A percentile compares a stretch with the other conserved stretches of the same genome.
Evolutionary conservation across 1,140 invertebrate species (phyloP).

Genomic region (Bombus difficillimus): DNA sequence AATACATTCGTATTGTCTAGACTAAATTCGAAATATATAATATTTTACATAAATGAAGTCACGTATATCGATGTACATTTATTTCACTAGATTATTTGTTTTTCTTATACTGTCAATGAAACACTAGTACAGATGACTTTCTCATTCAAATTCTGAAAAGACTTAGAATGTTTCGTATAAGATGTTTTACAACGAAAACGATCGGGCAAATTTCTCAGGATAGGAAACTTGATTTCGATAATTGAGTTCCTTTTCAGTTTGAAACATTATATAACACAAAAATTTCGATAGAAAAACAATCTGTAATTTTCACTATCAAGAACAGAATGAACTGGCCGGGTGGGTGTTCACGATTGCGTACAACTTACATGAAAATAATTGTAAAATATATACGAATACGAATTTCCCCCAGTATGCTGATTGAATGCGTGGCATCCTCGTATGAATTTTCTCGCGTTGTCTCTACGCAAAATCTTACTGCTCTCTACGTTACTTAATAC

Average conservation of each 20-base stretch:
- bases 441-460: constrained; percentile 18
- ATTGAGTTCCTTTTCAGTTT: background rate
- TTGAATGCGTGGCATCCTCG: constrained; percentile 71
- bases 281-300: background rate
- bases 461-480: constrained; percentile 53
- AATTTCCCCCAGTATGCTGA: constrained; percentile 77
- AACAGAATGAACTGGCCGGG: constrained; percentile 47
- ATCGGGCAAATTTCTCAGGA: background rate
- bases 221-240: background rate
- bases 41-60: background rate
- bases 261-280: background rate
- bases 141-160: constrained; percentile 13
- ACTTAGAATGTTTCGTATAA: background rate
- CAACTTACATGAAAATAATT: constrained; percentile 81
- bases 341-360: constrained; percentile 44
- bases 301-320: background rate
- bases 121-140: background rate
- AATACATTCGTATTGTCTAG: background rate
- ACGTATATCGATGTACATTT: background rate
- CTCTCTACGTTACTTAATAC: constrained; percentile 59
- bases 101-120: background rate
- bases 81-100: background rate
- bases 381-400: constrained; percentile 80
- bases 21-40: background rate
- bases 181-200: background rate